phyloP scores from a whole-genome alignment of 2,888 invertebrate species.

The Troides oblongomaculatus region DNA sequence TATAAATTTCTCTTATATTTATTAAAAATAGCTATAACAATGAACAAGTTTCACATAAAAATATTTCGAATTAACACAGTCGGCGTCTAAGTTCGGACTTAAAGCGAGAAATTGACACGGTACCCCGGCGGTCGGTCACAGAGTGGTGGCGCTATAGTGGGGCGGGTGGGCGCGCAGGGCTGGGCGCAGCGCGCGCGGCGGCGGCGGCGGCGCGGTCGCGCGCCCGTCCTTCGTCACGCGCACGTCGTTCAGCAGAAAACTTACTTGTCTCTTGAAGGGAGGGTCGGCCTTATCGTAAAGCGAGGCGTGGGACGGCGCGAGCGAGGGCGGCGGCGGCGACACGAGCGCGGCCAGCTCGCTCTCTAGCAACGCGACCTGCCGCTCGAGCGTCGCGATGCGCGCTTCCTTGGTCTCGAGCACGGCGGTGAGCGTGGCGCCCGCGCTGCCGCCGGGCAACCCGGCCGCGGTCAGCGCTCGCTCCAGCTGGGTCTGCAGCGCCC shows the following conservation, averaged over 20 bases:
- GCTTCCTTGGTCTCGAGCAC: slow-evolving; percentile 93
- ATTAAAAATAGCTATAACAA: slow-evolving; percentile 77
- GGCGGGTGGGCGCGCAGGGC: slow-evolving; percentile 31
- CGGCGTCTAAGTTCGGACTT: slow-evolving; percentile 71
- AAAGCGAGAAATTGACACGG: slow-evolving; percentile 77
- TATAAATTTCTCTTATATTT: slow-evolving; percentile 70
- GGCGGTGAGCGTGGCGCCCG: slow-evolving; percentile 86
- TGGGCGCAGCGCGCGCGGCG: slow-evolving; percentile 50
- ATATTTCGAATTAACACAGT: slow-evolving; percentile 73
- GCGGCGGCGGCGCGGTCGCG: slow-evolving; percentile 70
- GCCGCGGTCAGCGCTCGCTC: slow-evolving; percentile 85
- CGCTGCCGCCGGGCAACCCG: slow-evolving; percentile 78
- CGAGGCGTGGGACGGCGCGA: slow-evolving; percentile 78
- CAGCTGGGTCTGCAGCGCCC: slow-evolving; percentile 89
- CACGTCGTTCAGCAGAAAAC: slow-evolving; percentile 90
- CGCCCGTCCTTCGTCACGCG: slow-evolving; percentile 87
- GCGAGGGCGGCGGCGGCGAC: slow-evolving; percentile 76
- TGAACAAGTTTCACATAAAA: slow-evolving; percentile 75
- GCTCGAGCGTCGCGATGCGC: slow-evolving; percentile 92
- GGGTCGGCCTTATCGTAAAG: slow-evolving; percentile 82
- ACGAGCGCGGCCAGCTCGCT: slow-evolving; percentile 82
- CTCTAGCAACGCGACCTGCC: slow-evolving; percentile 89
- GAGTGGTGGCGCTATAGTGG: slow-evolving; percentile 68
- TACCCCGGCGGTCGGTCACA: slow-evolving; percentile 54
- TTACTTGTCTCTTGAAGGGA: slow-evolving; percentile 90